Evolutionary conservation across 2,888 invertebrate genomes (phyloP).

Genomic region (Drosophila mulleri): DNA sequence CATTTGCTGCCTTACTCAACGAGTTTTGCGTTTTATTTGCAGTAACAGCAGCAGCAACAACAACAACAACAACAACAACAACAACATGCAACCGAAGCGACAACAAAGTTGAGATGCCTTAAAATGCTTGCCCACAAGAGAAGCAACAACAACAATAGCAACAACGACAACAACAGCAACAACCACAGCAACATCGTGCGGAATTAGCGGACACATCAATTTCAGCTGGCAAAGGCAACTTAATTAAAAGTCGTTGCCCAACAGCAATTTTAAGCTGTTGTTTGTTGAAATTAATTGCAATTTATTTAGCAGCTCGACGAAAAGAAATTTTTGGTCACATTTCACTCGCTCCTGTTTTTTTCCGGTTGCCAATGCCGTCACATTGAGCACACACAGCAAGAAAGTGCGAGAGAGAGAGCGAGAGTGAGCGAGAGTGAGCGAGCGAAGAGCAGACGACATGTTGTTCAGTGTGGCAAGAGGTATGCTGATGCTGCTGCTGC

Average conservation of each 20-base stretch:
- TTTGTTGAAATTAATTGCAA: conserved; percentile 65
- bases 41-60: conserved; percentile 15
- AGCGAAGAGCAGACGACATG: conserved; percentile 25
- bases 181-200: conserved; percentile 11
- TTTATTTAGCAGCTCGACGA: conserved; percentile 49
- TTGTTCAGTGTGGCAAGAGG: conserved; percentile 11
- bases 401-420: neutral
- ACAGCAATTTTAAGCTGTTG: conserved; percentile 47
- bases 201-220: conserved; percentile 67
- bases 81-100: conserved; percentile 31
- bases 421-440: neutral
- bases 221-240: conserved; percentile 56
- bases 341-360: conserved; percentile 1
- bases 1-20: conserved; percentile 29
- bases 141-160: no score
- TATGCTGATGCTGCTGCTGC: conserved; percentile 21
- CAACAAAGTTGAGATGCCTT: conserved; percentile 54
- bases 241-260: conserved; percentile 69
- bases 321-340: conserved; percentile 55
- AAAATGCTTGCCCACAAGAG: conserved; percentile 40
- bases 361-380: conserved; percentile 40
- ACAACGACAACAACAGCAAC: conserved; percentile 14
- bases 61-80: neutral
- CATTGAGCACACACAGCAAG: conserved; percentile 27
- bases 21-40: conserved; percentile 54